Percentiles rank a stretch among this genome's conserved stretches.
Conservation (phyloP, 2,113 vertebrate genomes). For the Rhinichthys klamathensis region DNA sequence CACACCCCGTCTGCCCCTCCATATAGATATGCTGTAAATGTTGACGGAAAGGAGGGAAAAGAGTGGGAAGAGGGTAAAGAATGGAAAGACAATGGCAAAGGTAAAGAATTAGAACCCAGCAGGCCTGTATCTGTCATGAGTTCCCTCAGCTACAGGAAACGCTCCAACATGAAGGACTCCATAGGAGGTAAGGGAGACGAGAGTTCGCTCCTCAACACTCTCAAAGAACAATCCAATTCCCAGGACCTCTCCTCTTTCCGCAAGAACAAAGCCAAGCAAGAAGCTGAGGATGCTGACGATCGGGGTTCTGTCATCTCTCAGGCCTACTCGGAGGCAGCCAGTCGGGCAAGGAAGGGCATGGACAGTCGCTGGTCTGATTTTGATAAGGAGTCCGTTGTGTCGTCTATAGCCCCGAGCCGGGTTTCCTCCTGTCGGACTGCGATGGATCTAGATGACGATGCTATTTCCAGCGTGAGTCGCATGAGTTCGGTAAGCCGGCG, state of each 20-base stretch:
- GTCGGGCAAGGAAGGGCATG: slow-evolving; percentile 76
- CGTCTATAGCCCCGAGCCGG: slow-evolving; percentile 74
- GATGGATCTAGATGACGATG: slow-evolving; percentile 77
- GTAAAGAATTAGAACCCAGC: slow-evolving; percentile 79
- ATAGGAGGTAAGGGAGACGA: slow-evolving; percentile 82
- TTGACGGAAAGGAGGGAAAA: slow-evolving; percentile 73
- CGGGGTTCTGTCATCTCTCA: slow-evolving; percentile 78
- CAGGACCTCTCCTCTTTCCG: slow-evolving; percentile 79
- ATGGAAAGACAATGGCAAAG: slow-evolving; percentile 76
- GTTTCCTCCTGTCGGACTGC: slow-evolving; percentile 74
- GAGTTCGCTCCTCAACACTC: slow-evolving; percentile 81
- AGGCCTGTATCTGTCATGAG: slow-evolving; percentile 85
- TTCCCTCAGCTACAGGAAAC: slow-evolving; percentile 93
- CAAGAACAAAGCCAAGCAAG: slow-evolving; percentile 66
- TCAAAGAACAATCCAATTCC: slow-evolving; percentile 79
- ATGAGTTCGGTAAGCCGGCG: slow-evolving; percentile 75
- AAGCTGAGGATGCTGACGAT: slow-evolving; percentile 68
- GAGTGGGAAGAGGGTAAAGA: slow-evolving; percentile 77
- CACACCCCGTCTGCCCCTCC: slow-evolving; percentile 20
- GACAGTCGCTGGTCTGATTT: slow-evolving; percentile 86
- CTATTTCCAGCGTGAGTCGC: slow-evolving; percentile 81
- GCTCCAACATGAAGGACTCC: slow-evolving; percentile 82
- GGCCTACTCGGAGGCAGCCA: slow-evolving; percentile 78
- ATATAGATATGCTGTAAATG: slow-evolving; percentile 76
- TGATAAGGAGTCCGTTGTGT: slow-evolving; percentile 79